Evolutionary conservation across 2,113 vertebrate species (phyloP), one percentile per base, ranked within the genome.

Genomic region (Myotis brandtii): DNA sequence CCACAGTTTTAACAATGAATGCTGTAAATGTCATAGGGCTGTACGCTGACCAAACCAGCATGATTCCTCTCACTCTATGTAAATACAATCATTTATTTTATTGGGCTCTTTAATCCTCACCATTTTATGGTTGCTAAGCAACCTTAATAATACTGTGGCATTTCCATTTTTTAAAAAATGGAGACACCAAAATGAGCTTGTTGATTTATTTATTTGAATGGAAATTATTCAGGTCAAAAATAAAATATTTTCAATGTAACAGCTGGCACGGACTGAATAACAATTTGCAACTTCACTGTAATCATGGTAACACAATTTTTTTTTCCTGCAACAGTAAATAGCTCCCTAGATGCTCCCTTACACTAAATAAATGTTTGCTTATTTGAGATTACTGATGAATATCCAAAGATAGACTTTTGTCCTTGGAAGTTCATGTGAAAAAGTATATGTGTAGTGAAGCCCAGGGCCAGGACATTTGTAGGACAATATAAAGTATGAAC

Each of bases 61-160:
- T 34, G 46, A 66, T 94, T 96, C 69, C 16, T 97, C 25, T 97
- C 81, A 50, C 46, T 89, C 40, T 86, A 93, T 56, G 9, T 88
- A 97, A 98, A 98, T 97, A 95, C 72, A 97, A 73, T 54, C 93
- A 34, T 86, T 97, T 52, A 0, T 84, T 97, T 97, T 92, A 92
- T 73, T 46, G 7, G 43, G 4, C 23, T 97, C 23, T 43, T 86
- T 92, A 75, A 62, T 97, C 54, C 54, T 96, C 20, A 81, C 46
- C 14, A 62, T 91, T 97, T 92, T 90, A 20, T 94, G 79, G 97
- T 98, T 98, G 96, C 98, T 96, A 98, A 91, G 98, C 97, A 98
- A 98, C 96, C 0, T 88, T 91, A 93, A 76, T 46, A 95, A 86
- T 89, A 81, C 10, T 83, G 17, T 95, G 87, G 93, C 85, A 86